phyloP scores from a whole-genome alignment of 2,888 invertebrate genomes.

The Escarpia spicata region DNA sequence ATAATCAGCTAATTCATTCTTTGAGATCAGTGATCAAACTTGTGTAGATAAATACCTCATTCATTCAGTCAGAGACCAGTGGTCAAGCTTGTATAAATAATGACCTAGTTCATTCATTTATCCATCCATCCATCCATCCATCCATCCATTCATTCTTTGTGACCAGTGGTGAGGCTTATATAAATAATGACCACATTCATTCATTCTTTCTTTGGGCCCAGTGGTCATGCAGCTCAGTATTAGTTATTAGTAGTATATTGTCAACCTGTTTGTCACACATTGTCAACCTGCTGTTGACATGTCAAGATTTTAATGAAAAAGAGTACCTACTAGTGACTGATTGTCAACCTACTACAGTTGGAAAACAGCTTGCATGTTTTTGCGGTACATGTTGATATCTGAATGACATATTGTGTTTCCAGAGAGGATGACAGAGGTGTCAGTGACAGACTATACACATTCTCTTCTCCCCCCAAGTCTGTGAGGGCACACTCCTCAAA shows the following conservation, averaged over 20 bases:
- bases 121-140: too few relatives aligned
- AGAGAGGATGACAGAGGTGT: slow-evolving; percentile 44
- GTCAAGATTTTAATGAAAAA: too few relatives aligned
- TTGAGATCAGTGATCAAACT: neutral
- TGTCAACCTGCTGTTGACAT: neutral
- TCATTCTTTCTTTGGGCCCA: too few relatives aligned
- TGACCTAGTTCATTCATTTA: too few relatives aligned
- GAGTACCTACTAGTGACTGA: neutral
- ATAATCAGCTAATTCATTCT: neutral
- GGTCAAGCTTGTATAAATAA: neutral
- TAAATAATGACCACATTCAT: too few relatives aligned
- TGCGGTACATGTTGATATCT: neutral
- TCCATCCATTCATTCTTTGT: too few relatives aligned
- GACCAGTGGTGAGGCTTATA: too few relatives aligned
- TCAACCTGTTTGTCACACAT: neutral
- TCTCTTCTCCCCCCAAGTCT: slow-evolving; percentile 53
- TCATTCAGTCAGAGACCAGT: neutral
- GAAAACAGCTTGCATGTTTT: too few relatives aligned
- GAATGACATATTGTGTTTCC: slow-evolving; percentile 28
- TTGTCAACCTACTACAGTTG: too few relatives aligned
- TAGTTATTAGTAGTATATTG: neutral
- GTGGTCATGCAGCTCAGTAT: too few relatives aligned
- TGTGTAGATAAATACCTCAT: too few relatives aligned
- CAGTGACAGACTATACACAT: slow-evolving; percentile 43
- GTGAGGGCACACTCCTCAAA: neutral